These are phyloP conservation scores for Apamea sordens DNA, from an alignment of 2,888 invertebrate genomes.

Conservation along the genomic window DNA sequence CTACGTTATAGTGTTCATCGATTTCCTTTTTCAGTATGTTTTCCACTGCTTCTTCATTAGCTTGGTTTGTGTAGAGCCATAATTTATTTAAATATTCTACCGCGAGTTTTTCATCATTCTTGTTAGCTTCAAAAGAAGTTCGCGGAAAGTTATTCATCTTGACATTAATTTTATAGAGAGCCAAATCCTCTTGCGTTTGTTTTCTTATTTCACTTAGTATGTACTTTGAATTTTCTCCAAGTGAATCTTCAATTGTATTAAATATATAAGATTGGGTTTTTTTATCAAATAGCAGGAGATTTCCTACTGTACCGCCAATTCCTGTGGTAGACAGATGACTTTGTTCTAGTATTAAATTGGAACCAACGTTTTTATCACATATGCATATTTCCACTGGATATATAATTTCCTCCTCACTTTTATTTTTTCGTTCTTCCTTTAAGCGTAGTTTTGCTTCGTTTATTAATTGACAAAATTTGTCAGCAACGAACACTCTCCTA, in stretches of 20 bases:
- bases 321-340: constrained; percentile 66
- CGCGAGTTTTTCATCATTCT: constrained; percentile 68
- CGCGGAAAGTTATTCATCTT: constrained; percentile 70
- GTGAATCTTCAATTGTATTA: constrained; percentile 51
- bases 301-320: constrained; percentile 74
- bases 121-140: constrained; percentile 65
- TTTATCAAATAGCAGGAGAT: constrained; percentile 65
- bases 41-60: constrained; percentile 72
- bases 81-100: constrained; percentile 70
- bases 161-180: constrained; percentile 65
- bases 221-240: constrained; percentile 64
- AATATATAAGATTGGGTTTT: constrained; percentile 64
- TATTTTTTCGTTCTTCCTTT: constrained; percentile 25
- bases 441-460: constrained; percentile 28
- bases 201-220: constrained; percentile 60
- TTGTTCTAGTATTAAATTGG: constrained; percentile 61
- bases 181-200: constrained; percentile 52
- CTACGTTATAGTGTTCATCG: constrained; percentile 63
- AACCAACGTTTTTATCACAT: constrained; percentile 62
- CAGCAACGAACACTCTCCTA: constrained; percentile 53
- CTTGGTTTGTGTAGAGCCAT: constrained; percentile 75
- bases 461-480: constrained; percentile 56
- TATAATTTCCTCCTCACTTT: constrained; percentile 27
- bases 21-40: constrained; percentile 69
- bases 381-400: constrained; percentile 58